Evolutionary conservation across 2,113 vertebrate genomes (phyloP).

Genomic region (Zosterops lateralis): DNA sequence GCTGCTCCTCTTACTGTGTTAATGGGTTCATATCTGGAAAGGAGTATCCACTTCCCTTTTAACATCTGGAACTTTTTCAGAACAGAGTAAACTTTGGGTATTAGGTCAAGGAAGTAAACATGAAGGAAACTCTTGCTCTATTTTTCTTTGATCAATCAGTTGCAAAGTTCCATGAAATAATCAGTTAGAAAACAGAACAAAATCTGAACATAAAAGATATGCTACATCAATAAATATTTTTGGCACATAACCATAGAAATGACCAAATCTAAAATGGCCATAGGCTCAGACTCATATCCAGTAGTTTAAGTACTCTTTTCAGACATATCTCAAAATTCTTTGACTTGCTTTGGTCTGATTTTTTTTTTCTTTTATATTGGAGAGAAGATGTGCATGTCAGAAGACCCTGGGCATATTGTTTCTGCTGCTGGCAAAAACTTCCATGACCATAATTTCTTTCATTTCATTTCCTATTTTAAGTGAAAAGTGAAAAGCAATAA

Average conservation of each 20-base stretch:
- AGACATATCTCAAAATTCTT: neutral
- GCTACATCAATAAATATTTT: neutral
- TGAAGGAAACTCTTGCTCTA: constrained; percentile 80
- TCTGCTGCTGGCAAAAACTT: neutral
- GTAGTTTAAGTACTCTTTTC: neutral
- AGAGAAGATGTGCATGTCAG: neutral
- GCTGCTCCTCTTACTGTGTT: constrained; percentile 27
- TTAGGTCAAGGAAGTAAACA: constrained; percentile 83
- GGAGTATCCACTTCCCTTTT: constrained; percentile 75
- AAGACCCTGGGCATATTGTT: neutral
- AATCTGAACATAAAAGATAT: neutral
- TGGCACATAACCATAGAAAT: neutral
- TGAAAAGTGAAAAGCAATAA: neutral
- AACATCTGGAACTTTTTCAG: constrained; percentile 72
- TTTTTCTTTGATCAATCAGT: constrained; percentile 85
- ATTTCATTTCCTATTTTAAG: neutral
- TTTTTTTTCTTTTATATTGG: neutral
- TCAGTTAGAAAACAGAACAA: constrained; percentile 69
- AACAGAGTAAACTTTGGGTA: constrained; percentile 75
- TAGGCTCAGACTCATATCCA: neutral
- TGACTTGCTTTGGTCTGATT: neutral
- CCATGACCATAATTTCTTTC: neutral
- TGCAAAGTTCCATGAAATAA: constrained; percentile 82
- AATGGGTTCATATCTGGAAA: constrained; percentile 63
- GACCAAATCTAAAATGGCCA: neutral